Evolutionary conservation across 2,797 vertebrate species (phyloP).

Genomic region (Lophotriccus pileatus): DNA sequence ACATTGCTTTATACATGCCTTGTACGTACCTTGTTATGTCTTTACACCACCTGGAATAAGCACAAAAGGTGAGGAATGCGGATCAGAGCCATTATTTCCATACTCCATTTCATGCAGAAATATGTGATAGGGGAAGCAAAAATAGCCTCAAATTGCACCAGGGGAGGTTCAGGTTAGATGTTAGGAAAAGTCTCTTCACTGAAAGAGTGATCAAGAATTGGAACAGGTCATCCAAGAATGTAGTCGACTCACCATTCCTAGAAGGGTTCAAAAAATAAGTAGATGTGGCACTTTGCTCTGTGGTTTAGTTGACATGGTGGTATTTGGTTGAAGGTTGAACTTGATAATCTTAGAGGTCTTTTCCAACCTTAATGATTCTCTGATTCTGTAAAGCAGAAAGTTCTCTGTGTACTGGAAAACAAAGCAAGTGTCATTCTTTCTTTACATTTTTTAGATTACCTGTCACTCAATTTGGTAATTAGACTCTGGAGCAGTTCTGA

Average conservation of each 20-base stretch:
- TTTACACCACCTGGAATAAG: background rate
- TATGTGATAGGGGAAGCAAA: background rate
- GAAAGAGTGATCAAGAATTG: background rate
- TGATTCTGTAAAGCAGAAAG: background rate
- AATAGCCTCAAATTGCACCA: background rate
- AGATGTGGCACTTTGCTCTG: background rate
- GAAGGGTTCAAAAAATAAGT: background rate
- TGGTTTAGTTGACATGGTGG: background rate
- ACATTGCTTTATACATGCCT: background rate
- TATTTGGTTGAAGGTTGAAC: background rate
- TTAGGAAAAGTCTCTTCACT: background rate
- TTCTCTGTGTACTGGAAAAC: background rate
- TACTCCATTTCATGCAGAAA: background rate
- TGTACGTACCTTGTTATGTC: background rate
- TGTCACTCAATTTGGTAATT: background rate
- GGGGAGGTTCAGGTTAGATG: background rate
- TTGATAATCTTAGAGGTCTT: background rate
- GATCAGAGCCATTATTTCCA: background rate
- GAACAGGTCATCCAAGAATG: background rate
- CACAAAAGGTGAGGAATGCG: background rate
- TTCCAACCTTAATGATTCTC: background rate
- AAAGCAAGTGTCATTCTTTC: background rate
- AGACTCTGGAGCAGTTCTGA: background rate
- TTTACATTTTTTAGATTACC: background rate
- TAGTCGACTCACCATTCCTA: background rate